Evolutionary conservation across 2,888 invertebrate genomes (phyloP), one percentile per base, ranked within the genome.

Genomic region (Phasia obesa): DNA sequence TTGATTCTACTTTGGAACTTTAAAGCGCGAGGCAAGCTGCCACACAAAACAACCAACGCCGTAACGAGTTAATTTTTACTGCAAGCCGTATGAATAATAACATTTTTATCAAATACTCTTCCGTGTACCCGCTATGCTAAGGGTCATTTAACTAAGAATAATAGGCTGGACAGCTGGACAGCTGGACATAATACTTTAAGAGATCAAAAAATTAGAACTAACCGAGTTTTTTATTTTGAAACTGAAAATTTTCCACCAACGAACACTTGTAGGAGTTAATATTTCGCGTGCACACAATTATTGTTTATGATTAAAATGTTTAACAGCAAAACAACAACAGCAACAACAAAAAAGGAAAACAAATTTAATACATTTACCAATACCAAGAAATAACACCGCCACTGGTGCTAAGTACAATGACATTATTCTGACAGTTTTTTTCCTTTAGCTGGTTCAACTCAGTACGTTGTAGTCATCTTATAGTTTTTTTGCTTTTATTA

Each of bases 321-420:
- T 7, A 23, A n/a, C 9, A 67, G 23, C 17, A 51, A n/a, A 31
- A 65, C 21, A 13, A 11, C 53, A 35, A 51, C 11, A 47, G 23
- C 38, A 73, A 73, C 9, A 44, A 44, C 25, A 25, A 23, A 44
- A 31, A 21, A 23, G 23, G 4, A 53, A 7, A 38, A 67, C 51
- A 57, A 42, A 27, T 38, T 25, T 42, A 67, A 9, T 19, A 65
- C 42, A 42, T 15, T 44, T 27, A 27, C 1, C 4, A 49, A 49
- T 17, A 47, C 6, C 17, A 47, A 47, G 15, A 25, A 38, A 47
- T 7, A 59, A 31, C n/a, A 73, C 42, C 44, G 23, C 27, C 60
- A 70, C 64, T 73, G 35, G 55, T 64, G 64, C 78, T 83, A 85
- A 86, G 84, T 81, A 84, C 85, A 83, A 84, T 84, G 85, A 85